Evolutionary conservation across 2,888 invertebrate genomes (phyloP).

Genomic region (Melieria picta): DNA sequence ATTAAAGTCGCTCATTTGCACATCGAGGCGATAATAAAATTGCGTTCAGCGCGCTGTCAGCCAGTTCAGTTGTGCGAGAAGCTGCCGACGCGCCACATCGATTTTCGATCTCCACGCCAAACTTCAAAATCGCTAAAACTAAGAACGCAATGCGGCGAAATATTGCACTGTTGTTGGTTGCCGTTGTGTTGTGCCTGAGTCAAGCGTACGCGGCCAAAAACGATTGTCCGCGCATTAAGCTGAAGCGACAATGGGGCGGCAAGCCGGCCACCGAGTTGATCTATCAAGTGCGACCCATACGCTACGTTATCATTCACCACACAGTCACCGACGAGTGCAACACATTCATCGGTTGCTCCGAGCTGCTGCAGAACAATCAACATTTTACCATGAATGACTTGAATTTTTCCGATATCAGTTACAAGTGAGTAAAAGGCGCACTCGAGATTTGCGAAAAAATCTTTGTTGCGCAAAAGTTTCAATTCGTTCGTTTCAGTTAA

Average conservation of each 20-base stretch:
- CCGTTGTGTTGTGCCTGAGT: not conserved
- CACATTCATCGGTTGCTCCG: constrained; percentile 66
- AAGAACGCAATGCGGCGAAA: no score
- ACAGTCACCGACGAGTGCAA: constrained; percentile 68
- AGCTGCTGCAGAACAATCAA: constrained; percentile 68
- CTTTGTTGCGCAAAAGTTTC: no score
- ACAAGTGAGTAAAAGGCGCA: constrained; percentile 64
- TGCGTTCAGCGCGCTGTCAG: no score
- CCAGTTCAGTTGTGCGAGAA: no score
- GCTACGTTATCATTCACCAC: constrained; percentile 71
- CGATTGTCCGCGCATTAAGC: constrained; percentile 69
- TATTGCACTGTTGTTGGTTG: not conserved
- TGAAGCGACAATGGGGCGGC: constrained; percentile 72
- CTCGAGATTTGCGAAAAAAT: no score
- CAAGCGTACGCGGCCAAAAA: constrained; percentile 17
- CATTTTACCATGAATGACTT: constrained; percentile 68
- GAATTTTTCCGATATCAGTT: constrained; percentile 69
- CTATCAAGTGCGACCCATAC: constrained; percentile 71
- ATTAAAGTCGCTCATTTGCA: no score
- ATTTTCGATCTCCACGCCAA: no score
- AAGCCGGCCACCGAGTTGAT: constrained; percentile 66
- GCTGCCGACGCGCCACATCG: no score
- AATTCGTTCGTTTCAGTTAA: no score
- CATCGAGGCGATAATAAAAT: no score
- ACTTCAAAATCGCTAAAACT: no score